Evolutionary conservation across 2,797 vertebrate genomes (phyloP).

Genomic region (Centroberyx gerrardi): DNA sequence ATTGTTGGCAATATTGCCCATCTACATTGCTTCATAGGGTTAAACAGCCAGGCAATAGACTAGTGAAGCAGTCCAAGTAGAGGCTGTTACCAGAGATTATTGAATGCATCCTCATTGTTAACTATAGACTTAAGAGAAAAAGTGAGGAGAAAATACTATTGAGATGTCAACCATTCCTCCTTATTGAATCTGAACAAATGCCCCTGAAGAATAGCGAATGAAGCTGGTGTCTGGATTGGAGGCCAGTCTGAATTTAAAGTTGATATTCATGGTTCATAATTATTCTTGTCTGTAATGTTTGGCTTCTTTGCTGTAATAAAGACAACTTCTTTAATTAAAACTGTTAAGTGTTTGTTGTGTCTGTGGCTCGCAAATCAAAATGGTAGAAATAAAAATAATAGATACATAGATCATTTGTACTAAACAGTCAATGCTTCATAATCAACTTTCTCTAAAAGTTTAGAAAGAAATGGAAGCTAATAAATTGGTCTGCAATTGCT

Average conservation of each 20-base stretch:
- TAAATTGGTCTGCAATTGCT: too few relatives aligned
- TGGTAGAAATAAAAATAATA: not conserved
- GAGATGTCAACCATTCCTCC: conserved; percentile 12
- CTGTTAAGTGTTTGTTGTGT: conserved; percentile 1
- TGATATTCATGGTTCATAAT: conserved; percentile 76
- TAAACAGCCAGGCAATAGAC: not conserved
- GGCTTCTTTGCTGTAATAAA: conserved; percentile 87
- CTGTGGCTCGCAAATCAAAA: not conserved
- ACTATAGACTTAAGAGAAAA: conserved; percentile 16
- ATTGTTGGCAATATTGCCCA: not conserved
- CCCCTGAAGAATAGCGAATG: conserved; percentile 55
- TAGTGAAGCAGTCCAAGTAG: not conserved
- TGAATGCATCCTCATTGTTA: conserved; percentile 8
- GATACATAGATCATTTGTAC: not conserved
- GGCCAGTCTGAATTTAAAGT: conserved; percentile 65
- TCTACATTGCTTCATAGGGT: not conserved
- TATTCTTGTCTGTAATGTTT: conserved; percentile 85
- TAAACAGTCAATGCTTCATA: too few relatives aligned
- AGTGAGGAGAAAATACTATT: conserved; percentile 21
- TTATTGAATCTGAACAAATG: conserved; percentile 44
- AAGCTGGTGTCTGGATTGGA: conserved; percentile 58
- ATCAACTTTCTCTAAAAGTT: too few relatives aligned
- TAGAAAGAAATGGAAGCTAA: too few relatives aligned
- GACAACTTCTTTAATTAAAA: conserved; percentile 79
- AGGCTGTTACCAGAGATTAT: conserved; percentile 12